Evolutionary conservation across 2,113 vertebrate species (phyloP).

Genomic region (Pedionomus torquatus): DNA sequence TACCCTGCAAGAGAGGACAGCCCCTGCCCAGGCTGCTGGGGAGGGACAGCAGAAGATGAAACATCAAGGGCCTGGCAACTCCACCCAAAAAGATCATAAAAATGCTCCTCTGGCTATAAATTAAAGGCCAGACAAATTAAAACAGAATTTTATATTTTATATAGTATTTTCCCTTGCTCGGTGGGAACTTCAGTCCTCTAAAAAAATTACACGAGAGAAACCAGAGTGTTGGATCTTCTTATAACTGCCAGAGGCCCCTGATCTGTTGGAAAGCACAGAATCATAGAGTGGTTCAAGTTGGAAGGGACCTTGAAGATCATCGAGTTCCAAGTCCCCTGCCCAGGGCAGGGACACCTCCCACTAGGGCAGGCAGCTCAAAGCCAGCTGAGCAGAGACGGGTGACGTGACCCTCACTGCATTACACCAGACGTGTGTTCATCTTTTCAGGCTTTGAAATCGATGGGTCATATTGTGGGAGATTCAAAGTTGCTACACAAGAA

Average conservation of each 20-base stretch:
- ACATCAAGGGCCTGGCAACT: neutral
- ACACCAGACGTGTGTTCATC: neutral
- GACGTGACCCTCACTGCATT: accelerated
- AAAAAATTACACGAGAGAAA: neutral
- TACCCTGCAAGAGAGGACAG: neutral
- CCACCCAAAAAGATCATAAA: neutral
- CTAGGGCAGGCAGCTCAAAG: too few species aligned
- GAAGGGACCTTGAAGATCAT: too few species aligned
- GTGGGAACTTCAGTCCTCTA: accelerated
- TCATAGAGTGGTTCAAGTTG: too few species aligned
- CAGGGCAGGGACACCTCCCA: too few species aligned
- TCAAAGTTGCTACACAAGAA: neutral
- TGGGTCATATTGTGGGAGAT: neutral
- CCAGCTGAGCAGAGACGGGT: neutral
- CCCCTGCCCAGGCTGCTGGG: neutral
- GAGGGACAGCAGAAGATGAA: too few species aligned
- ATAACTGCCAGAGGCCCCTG: neutral
- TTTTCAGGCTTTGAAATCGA: neutral
- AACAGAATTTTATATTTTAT: too few species aligned
- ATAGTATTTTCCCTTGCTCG: neutral
- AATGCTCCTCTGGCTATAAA: neutral
- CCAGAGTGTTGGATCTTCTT: neutral
- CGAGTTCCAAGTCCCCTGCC: too few species aligned
- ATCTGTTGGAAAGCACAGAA: neutral
- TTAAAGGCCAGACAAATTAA: neutral